Evolutionary conservation across 2,113 vertebrate genomes (phyloP).

Genomic region (Sinocyclocheilus rhinocerous): DNA sequence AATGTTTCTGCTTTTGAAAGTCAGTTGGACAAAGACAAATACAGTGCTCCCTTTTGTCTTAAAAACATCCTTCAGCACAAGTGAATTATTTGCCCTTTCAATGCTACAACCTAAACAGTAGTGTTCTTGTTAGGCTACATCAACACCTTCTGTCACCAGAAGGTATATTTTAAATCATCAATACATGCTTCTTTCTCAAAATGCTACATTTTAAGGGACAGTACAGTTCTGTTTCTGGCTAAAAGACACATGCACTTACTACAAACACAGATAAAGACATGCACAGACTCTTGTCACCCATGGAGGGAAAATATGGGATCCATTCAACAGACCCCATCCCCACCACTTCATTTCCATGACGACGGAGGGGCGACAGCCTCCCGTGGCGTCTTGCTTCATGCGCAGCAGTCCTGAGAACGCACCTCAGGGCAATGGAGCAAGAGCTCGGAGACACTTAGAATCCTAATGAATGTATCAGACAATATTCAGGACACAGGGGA

Average conservation of each 20-base stretch:
- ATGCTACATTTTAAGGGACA: not conserved
- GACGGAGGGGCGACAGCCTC: not conserved
- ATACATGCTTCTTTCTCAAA: not conserved
- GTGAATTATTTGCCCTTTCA: constrained; percentile 61
- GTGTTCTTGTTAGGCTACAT: constrained; percentile 64
- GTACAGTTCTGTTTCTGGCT: not conserved
- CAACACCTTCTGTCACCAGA: constrained; percentile 65
- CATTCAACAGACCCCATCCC: not conserved
- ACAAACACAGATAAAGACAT: not conserved
- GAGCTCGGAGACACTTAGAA: constrained; percentile 9
- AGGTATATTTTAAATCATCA: not conserved
- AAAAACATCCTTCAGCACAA: constrained; percentile 61
- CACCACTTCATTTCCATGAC: constrained; percentile 1
- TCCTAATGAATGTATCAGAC: constrained; percentile 27
- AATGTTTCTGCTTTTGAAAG: not conserved
- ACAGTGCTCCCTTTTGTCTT: constrained; percentile 50
- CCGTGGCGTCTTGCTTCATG: not conserved
- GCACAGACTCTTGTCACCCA: not conserved
- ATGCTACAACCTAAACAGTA: constrained; percentile 65
- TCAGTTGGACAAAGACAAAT: not conserved
- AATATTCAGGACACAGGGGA: not conserved
- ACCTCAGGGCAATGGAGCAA: constrained; percentile 10
- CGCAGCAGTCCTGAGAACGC: not conserved
- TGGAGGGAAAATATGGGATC: not conserved
- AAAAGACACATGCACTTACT: not conserved